Conservation (phyloP, 2,888 invertebrate species). For the Nowickia ferox region DNA sequence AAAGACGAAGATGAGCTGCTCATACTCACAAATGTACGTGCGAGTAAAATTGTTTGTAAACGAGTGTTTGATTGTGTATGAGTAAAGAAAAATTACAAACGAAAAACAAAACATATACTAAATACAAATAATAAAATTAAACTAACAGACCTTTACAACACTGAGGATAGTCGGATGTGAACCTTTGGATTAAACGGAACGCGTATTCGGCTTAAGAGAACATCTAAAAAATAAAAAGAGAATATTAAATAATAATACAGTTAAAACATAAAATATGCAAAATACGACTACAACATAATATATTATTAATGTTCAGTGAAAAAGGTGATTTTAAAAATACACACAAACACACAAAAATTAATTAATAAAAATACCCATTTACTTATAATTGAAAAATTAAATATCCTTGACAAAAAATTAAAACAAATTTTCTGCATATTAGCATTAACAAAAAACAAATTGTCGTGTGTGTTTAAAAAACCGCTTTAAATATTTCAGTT, state of each 20-base stretch:
- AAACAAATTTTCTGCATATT: not conserved
- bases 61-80: constrained; percentile 21
- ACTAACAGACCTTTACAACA: constrained; percentile 65
- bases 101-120: constrained; percentile 36
- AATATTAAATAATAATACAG: not conserved
- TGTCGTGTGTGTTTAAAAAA: not conserved
- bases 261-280: constrained; percentile 6
- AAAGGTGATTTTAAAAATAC: constrained; percentile 6
- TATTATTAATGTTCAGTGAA: not conserved
- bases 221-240: not conserved
- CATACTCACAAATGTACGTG: constrained; percentile 3
- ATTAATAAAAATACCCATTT: not conserved
- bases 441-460: not conserved
- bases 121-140: constrained; percentile 56
- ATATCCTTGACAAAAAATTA: constrained; percentile 1
- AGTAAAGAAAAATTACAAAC: constrained; percentile 30
- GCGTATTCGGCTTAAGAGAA: constrained; percentile 54
- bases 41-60: constrained; percentile 18
- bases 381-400: not conserved
- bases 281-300: not conserved
- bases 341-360: not conserved
- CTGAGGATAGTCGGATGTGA: constrained; percentile 70
- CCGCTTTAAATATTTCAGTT: not conserved
- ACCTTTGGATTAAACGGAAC: constrained; percentile 69
- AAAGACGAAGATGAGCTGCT: constrained; percentile 48